These are phyloP conservation scores for Notodonta ziczac DNA, from an alignment of 2,888 invertebrate genomes.

Conservation along the genomic window DNA sequence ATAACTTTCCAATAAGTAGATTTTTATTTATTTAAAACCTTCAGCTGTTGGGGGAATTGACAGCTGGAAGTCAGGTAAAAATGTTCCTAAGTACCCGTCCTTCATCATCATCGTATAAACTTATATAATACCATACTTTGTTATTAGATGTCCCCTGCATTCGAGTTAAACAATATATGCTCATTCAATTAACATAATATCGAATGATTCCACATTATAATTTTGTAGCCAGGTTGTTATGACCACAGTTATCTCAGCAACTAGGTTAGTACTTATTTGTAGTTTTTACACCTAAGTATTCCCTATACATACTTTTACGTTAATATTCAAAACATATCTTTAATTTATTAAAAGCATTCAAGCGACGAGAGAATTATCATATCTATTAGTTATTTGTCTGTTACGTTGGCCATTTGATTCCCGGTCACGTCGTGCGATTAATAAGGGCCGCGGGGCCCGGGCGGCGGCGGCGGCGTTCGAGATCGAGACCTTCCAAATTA, in stretches of 20 bases:
- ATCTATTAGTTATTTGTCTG: slow-evolving; percentile 43
- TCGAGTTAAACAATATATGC: too few species aligned
- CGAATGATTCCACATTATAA: too few species aligned
- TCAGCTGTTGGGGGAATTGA: slow-evolving; percentile 17
- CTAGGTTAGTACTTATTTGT: too few species aligned
- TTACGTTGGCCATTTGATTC: slow-evolving; percentile 42
- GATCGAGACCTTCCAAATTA: slow-evolving; percentile 30
- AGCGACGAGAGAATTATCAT: slow-evolving; percentile 36
- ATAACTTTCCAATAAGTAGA: slow-evolving; percentile 31
- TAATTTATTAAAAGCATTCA: slow-evolving; percentile 1
- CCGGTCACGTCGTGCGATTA: slow-evolving; percentile 62
- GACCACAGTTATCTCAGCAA: too few species aligned
- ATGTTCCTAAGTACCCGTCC: too few species aligned
- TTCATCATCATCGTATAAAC: too few species aligned
- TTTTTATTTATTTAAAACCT: slow-evolving; percentile 39
- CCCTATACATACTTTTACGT: too few species aligned
- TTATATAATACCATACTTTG: too few species aligned
- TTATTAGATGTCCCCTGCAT: not conserved
- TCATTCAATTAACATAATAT: not conserved
- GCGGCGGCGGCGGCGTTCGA: slow-evolving; percentile 2
- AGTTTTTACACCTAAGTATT: too few species aligned
- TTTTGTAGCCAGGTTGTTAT: too few species aligned
- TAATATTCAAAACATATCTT: not conserved
- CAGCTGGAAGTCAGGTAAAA: too few species aligned
- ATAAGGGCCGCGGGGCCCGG: slow-evolving; percentile 33